Base-by-base conservation (phyloP, 2,797 vertebrate species). In the Phataginus tetradactyla region DNA sequence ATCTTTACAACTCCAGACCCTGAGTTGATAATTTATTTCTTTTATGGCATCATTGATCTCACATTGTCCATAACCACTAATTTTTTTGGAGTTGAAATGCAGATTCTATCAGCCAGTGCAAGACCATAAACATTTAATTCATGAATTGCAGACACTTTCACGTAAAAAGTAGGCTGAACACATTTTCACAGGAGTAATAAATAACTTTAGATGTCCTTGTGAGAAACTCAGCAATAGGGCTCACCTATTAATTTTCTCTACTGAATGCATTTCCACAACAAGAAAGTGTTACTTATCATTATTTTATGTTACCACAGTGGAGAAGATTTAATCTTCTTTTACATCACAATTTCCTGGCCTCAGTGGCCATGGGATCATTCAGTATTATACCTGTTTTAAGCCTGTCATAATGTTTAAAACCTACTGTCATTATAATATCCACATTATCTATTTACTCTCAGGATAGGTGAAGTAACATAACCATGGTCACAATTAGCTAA, bases 1-100 rank as follows among this genome's bases (percentile, higher is more conserved):
- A 80, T 83, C 77, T 92, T 92, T 96, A 61, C 75, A 95, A 89
- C 21, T 96, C 95, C 74, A 94, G 69, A 94, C 79, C 23, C 51
- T 68, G 66, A 95, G 97, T 91, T 96, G 27, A 68, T 94, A 45
- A 78, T 88, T 97, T 97, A 85, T 96, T 97, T 97, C 79, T 96
- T 93, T 95, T 83, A 74, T 79, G 72, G 92, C 49, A 96, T 66
- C 90, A 87, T 7, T 0, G 42, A 93, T 45, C 74, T 94, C 88
- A 97, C 91, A 87, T 93, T 92, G 49, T 89, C 71, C 94, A 64
- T 91, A 90, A 85, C 9, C 32, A 95, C 88, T 93, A 79, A 86
- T 83, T 97, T 68, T 97, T 97, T 93, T 96, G 59, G 59, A 72
- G 61, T 64, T 93, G 21, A 57, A 88, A 93, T 37, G 51, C 79